These are phyloP conservation scores for Willowsia nigromaculata DNA, from an alignment of 2,888 invertebrate species.

Conservation along the genomic window DNA sequence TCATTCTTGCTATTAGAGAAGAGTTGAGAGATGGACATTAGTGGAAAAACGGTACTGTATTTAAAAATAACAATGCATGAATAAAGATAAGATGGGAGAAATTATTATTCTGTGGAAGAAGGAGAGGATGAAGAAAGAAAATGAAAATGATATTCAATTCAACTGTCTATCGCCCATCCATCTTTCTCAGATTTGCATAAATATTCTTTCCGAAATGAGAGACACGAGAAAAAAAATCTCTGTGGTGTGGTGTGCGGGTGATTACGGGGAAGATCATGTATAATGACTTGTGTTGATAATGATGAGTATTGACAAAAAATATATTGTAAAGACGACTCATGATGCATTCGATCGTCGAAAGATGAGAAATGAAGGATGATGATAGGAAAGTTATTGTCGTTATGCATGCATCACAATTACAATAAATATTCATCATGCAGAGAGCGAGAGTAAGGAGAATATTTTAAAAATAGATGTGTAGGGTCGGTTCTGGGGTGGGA, in stretches of 20 bases:
- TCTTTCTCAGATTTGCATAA: conserved; percentile 56
- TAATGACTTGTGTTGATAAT: conserved; percentile 20
- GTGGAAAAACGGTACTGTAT: background rate
- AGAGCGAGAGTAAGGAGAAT: background rate
- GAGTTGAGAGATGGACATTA: background rate
- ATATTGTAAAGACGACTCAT: background rate
- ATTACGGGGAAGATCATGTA: background rate
- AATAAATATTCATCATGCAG: conserved; percentile 37
- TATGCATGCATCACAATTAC: conserved; percentile 33
- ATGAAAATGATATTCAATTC: conserved; percentile 68
- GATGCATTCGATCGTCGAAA: background rate
- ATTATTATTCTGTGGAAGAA: conserved; percentile 9
- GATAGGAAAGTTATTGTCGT: background rate
- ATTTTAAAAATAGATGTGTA: background rate
- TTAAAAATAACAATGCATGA: conserved; percentile 17
- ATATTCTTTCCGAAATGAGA: background rate
- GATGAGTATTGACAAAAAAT: conserved; percentile 38
- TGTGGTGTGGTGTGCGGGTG: too few relatives aligned
- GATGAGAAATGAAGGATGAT: background rate
- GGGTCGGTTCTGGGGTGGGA: background rate
- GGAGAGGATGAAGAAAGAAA: conserved; percentile 6
- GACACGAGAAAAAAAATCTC: background rate
- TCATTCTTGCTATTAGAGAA: background rate
- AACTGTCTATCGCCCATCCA: conserved; percentile 64
- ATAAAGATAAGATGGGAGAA: background rate